Evolutionary conservation across 2,888 invertebrate genomes (phyloP).

Genomic region (Lacanobia wlatinum): DNA sequence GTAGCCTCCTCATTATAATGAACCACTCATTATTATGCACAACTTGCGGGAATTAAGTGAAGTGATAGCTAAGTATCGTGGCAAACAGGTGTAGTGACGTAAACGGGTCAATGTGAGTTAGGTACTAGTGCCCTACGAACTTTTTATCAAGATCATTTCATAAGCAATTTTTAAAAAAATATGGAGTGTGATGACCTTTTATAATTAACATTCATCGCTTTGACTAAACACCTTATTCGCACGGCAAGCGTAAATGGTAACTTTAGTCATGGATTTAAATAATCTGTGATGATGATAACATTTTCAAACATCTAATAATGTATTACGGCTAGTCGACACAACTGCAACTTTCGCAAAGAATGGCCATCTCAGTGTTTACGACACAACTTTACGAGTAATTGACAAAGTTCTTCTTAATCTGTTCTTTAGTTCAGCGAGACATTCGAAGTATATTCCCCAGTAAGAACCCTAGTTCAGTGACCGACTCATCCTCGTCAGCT

Average conservation of each 20-base stretch:
- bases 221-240: too few species aligned
- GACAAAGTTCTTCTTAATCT: conserved; percentile 10
- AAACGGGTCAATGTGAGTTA: not conserved
- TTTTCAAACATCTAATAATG: too few species aligned
- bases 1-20: not conserved
- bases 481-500: not conserved
- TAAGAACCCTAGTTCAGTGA: not conserved
- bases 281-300: too few species aligned
- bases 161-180: too few species aligned
- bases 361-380: conserved; percentile 5
- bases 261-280: too few species aligned
- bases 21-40: not conserved
- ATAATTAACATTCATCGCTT: too few species aligned
- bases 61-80: not conserved
- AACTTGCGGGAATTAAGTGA: conserved; percentile 1
- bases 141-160: too few species aligned
- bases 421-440: not conserved
- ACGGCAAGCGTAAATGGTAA: too few species aligned
- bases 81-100: not conserved
- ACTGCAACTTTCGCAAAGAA: not conserved
- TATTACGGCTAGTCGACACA: too few species aligned
- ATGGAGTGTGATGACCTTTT: too few species aligned
- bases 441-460: not conserved
- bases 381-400: conserved; percentile 1
- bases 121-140: not conserved